Conservation (phyloP, 2,888 invertebrate genomes). For the Temnothorax rugatulus region DNA sequence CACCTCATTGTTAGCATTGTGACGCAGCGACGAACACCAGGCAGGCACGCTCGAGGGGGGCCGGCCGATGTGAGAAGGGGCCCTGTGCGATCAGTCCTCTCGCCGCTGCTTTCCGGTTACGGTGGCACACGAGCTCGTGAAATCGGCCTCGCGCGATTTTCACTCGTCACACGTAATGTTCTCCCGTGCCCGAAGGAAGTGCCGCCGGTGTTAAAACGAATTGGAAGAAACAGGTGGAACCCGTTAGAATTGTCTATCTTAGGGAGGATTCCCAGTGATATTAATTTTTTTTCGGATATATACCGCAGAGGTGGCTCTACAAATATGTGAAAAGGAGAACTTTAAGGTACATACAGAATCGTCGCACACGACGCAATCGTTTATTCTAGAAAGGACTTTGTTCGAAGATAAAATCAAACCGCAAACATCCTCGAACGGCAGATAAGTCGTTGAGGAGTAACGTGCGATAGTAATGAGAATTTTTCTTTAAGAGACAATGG, state of each 20-base stretch:
- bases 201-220: not conserved
- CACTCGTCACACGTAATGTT: not conserved
- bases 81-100: constrained; percentile 39
- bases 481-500: not conserved
- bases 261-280: not conserved
- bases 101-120: constrained; percentile 37
- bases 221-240: not conserved
- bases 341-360: constrained; percentile 1
- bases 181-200: not conserved
- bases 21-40: constrained; percentile 8
- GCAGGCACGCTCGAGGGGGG: constrained; percentile 3
- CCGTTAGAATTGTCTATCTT: not conserved
- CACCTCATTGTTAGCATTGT: constrained; percentile 3
- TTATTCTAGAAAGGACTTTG: not conserved
- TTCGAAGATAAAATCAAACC: not conserved
- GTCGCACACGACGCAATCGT: not conserved
- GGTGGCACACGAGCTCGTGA: constrained; percentile 35
- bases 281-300: not conserved
- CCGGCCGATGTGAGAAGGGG: constrained; percentile 26
- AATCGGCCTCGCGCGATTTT: constrained; percentile 26
- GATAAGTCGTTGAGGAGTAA: not conserved
- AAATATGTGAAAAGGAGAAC: constrained; percentile 32
- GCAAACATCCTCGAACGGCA: not conserved
- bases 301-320: not conserved
- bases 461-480: not conserved